Evolutionary conservation across 2,797 vertebrate genomes (phyloP).

Genomic region (Apogon hyalosoma): DNA sequence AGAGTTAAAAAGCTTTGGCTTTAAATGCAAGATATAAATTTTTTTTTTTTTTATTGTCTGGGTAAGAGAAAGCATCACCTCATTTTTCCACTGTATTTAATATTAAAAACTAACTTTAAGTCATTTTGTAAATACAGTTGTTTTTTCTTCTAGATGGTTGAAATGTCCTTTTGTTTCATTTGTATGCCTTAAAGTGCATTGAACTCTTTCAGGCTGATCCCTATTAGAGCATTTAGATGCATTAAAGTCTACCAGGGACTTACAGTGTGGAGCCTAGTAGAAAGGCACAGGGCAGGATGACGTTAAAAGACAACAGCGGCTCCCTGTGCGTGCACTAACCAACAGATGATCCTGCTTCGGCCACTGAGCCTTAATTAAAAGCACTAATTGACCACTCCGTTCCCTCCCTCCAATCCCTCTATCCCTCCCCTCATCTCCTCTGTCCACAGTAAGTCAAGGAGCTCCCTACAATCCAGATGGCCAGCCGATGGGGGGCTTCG

Average conservation of each 20-base stretch:
- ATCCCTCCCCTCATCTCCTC: constrained; percentile 71
- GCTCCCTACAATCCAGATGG: constrained; percentile 98
- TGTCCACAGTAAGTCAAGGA: constrained; percentile 98
- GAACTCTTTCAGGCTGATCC: constrained; percentile 49
- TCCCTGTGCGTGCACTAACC: constrained; percentile 71
- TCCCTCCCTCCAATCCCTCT: constrained; percentile 65
- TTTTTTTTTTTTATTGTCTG: too few species aligned
- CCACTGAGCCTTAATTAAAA: constrained; percentile 87
- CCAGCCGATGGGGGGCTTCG: constrained; percentile 99
- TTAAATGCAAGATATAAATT: too few species aligned
- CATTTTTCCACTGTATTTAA: too few species aligned
- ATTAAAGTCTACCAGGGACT: constrained; percentile 64
- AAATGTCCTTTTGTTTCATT: constrained; percentile 19
- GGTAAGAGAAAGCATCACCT: too few species aligned
- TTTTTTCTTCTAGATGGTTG: constrained; percentile 30
- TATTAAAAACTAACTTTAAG: too few species aligned
- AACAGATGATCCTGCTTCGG: constrained; percentile 82
- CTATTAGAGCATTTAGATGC: constrained; percentile 54
- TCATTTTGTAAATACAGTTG: constrained; percentile 7
- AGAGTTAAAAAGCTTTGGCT: too few species aligned
- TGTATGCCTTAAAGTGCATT: constrained; percentile 21
- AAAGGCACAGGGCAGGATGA: constrained; percentile 42
- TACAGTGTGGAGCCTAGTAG: constrained; percentile 34
- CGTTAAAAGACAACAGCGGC: constrained; percentile 56
- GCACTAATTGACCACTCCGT: constrained; percentile 85